A percentile compares a stretch with the other conserved stretches of the same genome.
Evolutionary conservation across 2,113 vertebrate genomes (phyloP).

Genomic region (Ploceus nigricollis): DNA sequence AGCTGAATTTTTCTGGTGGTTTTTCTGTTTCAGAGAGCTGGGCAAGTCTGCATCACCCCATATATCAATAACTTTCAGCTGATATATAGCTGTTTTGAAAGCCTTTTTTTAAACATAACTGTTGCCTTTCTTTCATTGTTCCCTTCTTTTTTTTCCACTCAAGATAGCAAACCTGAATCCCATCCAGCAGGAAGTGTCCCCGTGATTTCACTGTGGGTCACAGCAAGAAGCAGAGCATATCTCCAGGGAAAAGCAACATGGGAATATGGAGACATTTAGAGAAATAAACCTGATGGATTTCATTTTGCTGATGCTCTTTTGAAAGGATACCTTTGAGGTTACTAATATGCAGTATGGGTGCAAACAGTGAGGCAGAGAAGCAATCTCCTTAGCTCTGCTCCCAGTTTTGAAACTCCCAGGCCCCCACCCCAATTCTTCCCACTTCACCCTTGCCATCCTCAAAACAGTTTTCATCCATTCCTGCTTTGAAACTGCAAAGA

Average conservation of each 20-base stretch:
- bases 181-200: not conserved
- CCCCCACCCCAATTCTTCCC: not conserved
- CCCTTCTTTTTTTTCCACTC: not conserved
- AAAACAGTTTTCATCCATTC: not conserved
- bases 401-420: not conserved
- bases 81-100: not conserved
- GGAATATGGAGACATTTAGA: not conserved
- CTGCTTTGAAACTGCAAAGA: not conserved
- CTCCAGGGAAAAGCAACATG: not conserved
- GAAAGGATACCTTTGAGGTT: not conserved
- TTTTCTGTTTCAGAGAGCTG: not conserved
- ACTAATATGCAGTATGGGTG: rapidly evolving
- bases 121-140: not conserved
- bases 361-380: not conserved
- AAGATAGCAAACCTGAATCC: not conserved
- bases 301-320: not conserved
- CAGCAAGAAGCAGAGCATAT: not conserved
- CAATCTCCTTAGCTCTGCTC: not conserved
- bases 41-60: not conserved
- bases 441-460: not conserved
- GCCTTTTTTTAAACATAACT: not conserved
- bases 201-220: not conserved
- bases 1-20: not conserved
- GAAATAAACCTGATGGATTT: not conserved
- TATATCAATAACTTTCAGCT: not conserved